Conservation (phyloP, 2,888 invertebrate species). For the Ophion costatus region DNA sequence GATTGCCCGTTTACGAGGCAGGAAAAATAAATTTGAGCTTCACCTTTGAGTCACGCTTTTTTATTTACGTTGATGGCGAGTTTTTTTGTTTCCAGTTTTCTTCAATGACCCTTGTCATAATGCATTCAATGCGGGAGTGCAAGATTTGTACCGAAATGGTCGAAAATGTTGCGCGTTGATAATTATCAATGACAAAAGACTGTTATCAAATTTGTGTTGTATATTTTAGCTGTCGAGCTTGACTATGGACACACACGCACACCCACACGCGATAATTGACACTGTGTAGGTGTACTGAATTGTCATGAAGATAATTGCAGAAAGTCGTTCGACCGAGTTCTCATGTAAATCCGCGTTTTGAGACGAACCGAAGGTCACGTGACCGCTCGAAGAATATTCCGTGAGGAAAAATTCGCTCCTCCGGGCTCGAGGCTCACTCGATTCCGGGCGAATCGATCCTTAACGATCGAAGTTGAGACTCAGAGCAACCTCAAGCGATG, state of each 20-base stretch:
- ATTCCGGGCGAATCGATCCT: not conserved
- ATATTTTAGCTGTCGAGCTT: not conserved
- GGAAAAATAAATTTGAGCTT: not conserved
- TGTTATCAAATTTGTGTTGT: not conserved
- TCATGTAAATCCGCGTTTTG: slow-evolving; percentile 39
- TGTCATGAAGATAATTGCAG: slow-evolving; percentile 33
- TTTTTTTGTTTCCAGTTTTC: slow-evolving; percentile 24
- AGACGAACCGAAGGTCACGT: slow-evolving; percentile 6
- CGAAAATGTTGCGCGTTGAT: not conserved
- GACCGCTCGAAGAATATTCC: not conserved
- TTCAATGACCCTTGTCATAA: slow-evolving; percentile 55
- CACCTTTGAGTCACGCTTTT: slow-evolving; percentile 16
- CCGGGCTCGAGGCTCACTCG: not conserved
- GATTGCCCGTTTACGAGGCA: not conserved
- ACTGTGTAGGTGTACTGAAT: slow-evolving; percentile 16
- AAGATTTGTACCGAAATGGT: not conserved
- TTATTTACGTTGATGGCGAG: slow-evolving; percentile 10
- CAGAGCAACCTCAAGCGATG: not conserved
- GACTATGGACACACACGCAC: not conserved
- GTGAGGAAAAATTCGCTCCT: not conserved
- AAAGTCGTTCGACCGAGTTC: slow-evolving; percentile 30
- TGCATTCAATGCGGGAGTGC: not conserved
- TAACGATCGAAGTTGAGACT: not conserved
- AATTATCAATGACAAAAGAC: slow-evolving; percentile 21
- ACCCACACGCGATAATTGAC: slow-evolving; percentile 26